phyloP scores from a whole-genome alignment of 2,888 invertebrate species.

The Tethea ocularis region DNA sequence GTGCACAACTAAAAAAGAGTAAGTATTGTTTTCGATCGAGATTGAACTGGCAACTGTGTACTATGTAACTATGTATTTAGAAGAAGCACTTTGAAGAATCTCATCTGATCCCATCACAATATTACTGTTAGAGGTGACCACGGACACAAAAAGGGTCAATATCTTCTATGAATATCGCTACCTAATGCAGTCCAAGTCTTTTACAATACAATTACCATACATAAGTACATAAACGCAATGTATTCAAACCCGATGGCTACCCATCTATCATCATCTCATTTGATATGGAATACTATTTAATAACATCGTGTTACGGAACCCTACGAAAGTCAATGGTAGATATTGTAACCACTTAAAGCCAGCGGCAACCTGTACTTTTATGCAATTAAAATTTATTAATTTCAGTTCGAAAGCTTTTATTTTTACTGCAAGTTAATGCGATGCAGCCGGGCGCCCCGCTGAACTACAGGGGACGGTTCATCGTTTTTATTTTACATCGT shows the following conservation, averaged over 20 bases:
- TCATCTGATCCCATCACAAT: not conserved
- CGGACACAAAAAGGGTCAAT: not conserved
- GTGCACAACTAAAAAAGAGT: not conserved
- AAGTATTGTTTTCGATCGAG: not conserved
- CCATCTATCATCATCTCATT: constrained; percentile 38
- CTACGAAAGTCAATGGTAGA: constrained; percentile 31
- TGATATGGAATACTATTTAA: constrained; percentile 33
- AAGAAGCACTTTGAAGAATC: not conserved
- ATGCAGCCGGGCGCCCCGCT: constrained; percentile 24
- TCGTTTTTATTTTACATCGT: constrained; percentile 31
- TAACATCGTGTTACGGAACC: constrained; percentile 32
- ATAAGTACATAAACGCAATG: constrained; percentile 4
- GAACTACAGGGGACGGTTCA: constrained; percentile 20
- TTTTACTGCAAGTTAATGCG: constrained; percentile 54
- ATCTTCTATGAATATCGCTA: not conserved
- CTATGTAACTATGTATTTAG: no score
- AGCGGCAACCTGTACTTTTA: constrained; percentile 54
- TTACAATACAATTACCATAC: constrained; percentile 7
- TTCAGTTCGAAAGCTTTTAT: constrained; percentile 54
- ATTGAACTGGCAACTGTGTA: no score
- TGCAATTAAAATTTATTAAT: constrained; percentile 73
- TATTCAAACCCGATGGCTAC: constrained; percentile 28
- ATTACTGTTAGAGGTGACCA: not conserved
- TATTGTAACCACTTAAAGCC: constrained; percentile 51
- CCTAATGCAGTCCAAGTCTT: not conserved